Base-by-base conservation (phyloP, 1,140 invertebrate genomes). In the Rhagoletis pomonella region DNA sequence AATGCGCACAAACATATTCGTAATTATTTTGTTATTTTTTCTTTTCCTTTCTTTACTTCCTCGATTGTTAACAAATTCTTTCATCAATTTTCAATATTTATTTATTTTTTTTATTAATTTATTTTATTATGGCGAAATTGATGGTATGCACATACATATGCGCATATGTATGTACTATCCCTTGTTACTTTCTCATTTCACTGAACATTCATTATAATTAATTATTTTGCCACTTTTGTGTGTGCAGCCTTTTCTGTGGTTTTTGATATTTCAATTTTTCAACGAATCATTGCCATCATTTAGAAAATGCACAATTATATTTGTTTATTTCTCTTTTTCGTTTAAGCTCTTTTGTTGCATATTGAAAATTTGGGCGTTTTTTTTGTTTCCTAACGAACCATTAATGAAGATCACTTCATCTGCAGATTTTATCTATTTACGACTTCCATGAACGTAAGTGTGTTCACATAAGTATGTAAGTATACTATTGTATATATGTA, bases 141-240 rank as follows among this genome's bases (percentile, higher is more conserved):
- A n/a, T n/a, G n/a, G n/a, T n/a, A n/a, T n/a, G n/a, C n/a, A n/a
- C n/a, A n/a, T n/a, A n/a, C n/a, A n/a, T n/a, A n/a, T n/a, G n/a
- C n/a, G n/a, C n/a, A n/a, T n/a, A 29, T 29, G 29, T 29, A 29
- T 29, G 29, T 29, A 29, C 29, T 29, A 17, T 47, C 67, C 67
- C 9, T 47, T 47, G 12, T 9, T 73, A 73, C 67, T 73, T 73
- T 73, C 67, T 73, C 67, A 73, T 73, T 73, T 73, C 67, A 47
- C 12, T 73, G 44, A 17, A 10, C 1, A 73, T 14, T 1, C 3
- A 73, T 44, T 73, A 44, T 47, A 47, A 17, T 47, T 73, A 73
- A 73, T 73, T 47, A 47, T 47, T 14, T 12, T 6, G 17, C 39
- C 67, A 17, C 12, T 47, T 42, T 47, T 73, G 2, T 73, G 42